These are phyloP conservation scores for Eudorcas thomsonii DNA, from an alignment of 2,113 vertebrate genomes.

Conservation along the genomic window DNA sequence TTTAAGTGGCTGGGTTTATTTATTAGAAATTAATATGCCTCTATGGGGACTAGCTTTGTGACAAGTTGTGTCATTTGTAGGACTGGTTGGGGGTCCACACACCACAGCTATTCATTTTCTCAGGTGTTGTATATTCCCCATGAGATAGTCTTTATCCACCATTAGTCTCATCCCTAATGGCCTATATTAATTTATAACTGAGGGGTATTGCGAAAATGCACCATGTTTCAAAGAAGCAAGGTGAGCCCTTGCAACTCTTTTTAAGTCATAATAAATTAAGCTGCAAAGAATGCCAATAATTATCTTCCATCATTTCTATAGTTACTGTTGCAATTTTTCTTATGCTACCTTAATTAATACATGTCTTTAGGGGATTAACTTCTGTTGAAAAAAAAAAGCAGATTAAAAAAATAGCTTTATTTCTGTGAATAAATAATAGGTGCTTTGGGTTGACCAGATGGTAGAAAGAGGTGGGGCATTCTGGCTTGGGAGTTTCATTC, in stretches of 20 bases:
- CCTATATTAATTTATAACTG: constrained; percentile 78
- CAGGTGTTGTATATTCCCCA: constrained; percentile 74
- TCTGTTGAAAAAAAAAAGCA: not conserved
- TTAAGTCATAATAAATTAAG: constrained; percentile 80
- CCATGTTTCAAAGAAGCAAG: constrained; percentile 77
- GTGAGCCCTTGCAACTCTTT: constrained; percentile 74
- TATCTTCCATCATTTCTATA: constrained; percentile 79
- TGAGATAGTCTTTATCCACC: constrained; percentile 67
- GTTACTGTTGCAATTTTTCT: constrained; percentile 76
- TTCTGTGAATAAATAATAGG: constrained; percentile 32
- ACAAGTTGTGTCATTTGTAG: constrained; percentile 52
- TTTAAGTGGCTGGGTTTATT: constrained; percentile 1
- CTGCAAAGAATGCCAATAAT: constrained; percentile 70
- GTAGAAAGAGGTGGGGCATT: not conserved
- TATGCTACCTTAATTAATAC: constrained; percentile 64
- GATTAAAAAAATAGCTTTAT: not conserved
- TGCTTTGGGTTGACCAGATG: not conserved
- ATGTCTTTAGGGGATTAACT: constrained; percentile 49
- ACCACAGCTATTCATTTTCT: constrained; percentile 61
- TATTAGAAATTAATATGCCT: constrained; percentile 63
- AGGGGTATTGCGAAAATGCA: constrained; percentile 71
- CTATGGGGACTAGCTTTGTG: constrained; percentile 51
- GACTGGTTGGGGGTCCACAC: constrained; percentile 51
- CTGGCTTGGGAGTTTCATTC: not conserved
- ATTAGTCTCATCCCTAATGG: constrained; percentile 66